Evolutionary conservation across 2,797 vertebrate genomes (phyloP).

Genomic region (Pipistrellus kuhlii): DNA sequence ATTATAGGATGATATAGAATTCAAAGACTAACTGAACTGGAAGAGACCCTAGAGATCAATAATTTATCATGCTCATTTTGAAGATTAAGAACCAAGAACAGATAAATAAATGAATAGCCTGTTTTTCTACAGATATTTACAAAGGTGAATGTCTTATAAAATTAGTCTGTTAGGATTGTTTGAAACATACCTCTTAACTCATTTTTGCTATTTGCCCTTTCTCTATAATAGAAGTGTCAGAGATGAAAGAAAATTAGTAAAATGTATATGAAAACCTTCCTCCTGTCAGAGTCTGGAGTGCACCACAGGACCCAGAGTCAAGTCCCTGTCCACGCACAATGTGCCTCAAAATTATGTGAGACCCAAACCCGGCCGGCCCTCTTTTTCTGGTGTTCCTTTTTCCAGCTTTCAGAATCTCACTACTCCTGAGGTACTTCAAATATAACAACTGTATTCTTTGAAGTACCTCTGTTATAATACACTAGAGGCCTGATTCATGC

Average conservation of each 20-base stretch:
- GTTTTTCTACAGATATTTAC: constrained; percentile 7
- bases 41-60: background rate
- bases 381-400: background rate
- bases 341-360: no score
- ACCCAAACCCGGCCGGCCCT: background rate
- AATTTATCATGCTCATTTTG: constrained; percentile 20
- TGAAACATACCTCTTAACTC: constrained; percentile 13
- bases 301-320: no score
- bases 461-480: background rate
- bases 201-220: background rate
- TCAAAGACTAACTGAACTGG: background rate
- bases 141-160: background rate
- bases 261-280: no score
- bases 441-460: background rate
- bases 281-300: no score
- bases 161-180: background rate
- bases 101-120: background rate
- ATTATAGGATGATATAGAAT: background rate
- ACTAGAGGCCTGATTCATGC: no score
- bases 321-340: no score
- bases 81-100: background rate
- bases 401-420: background rate
- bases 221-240: no score
- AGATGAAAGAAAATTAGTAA: no score
- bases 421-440: no score